phyloP scores from a whole-genome alignment of 2,797 vertebrate species.

The Rhinichthys osculus region DNA sequence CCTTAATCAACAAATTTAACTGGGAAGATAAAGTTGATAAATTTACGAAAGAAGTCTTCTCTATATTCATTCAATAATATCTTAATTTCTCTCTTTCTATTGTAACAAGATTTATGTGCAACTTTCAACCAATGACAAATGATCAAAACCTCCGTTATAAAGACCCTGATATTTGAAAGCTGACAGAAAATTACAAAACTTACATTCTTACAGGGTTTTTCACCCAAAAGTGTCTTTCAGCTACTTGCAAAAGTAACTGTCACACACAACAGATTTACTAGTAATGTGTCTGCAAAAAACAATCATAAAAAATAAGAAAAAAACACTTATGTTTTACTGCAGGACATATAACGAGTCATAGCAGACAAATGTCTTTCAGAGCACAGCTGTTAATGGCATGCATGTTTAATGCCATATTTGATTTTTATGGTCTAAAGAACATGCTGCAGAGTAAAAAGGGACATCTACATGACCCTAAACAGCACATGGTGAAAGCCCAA shows the following conservation, averaged over 20 bases:
- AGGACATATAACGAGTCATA: background rate
- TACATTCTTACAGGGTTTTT: background rate
- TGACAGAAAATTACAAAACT: background rate
- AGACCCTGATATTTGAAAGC: background rate
- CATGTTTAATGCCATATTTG: constrained; percentile 30
- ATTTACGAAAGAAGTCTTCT: background rate
- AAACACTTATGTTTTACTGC: background rate
- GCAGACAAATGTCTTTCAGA: constrained; percentile 10
- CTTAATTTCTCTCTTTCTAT: background rate
- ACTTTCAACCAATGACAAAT: background rate
- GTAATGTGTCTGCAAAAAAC: background rate
- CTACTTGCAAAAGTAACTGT: background rate
- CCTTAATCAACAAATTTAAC: constrained; percentile 26
- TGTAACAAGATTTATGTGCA: background rate
- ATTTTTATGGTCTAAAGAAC: constrained; percentile 28
- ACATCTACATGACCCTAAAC: constrained; percentile 31
- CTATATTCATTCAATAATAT: background rate
- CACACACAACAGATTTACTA: background rate
- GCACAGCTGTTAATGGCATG: background rate
- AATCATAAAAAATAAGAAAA: background rate
- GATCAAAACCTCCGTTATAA: background rate
- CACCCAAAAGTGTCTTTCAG: background rate
- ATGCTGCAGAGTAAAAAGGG: constrained; percentile 16
- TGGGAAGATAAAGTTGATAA: background rate
- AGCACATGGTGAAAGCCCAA: constrained; percentile 1